Base-by-base conservation (phyloP, 2,888 invertebrate species). In the Thumatha senex region DNA sequence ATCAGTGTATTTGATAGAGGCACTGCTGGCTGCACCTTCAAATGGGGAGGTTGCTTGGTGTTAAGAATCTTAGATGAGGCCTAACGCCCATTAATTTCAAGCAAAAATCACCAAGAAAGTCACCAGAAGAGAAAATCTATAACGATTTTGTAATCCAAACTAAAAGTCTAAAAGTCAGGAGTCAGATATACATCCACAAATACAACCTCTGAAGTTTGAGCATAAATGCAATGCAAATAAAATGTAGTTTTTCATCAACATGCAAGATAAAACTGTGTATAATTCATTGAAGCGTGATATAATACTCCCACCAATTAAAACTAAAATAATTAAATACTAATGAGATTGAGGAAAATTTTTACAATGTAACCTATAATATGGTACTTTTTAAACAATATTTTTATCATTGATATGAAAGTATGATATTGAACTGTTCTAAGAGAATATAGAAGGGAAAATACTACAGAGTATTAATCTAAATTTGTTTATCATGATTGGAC, bases 401-500 rank as follows among this genome's bases (percentile, higher is more conserved):
- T 2, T 10, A 29, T 0, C 1, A 9, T 14, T 15, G 36, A 9
- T 1, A 15, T 36, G 33, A 10, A n/a, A n/a, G 4, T 14, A 0
- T 31, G 8, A 11, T 31, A 31, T 31, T 31, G 18, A 24, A 24
- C 9, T 2, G 13, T 7, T 13, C 39, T 52, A 56, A 44, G 49
- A 14, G 47, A 51, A 30, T 48, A 51, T 0, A 35, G 39, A 31
- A 29, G 54, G 56, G 48, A 58, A 53, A 53, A 45, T 56, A 54
- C 45, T 44, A 57, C 59, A 54, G 51, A 46, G 40, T 33, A 29
- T 30, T 33, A 54, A 45, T 50, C 45, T 47, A 52, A 57, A 46
- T 41, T 54, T 67, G 66, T 67, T 68, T 65, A 67, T 55, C 54
- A 58, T 54, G 30, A 35, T 43, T 2, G 24, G 46, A 34, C 35